These are phyloP conservation scores for Leptinotarsa undecemlineata DNA, from an alignment of 1,140 invertebrate species.

Conservation along the genomic window DNA sequence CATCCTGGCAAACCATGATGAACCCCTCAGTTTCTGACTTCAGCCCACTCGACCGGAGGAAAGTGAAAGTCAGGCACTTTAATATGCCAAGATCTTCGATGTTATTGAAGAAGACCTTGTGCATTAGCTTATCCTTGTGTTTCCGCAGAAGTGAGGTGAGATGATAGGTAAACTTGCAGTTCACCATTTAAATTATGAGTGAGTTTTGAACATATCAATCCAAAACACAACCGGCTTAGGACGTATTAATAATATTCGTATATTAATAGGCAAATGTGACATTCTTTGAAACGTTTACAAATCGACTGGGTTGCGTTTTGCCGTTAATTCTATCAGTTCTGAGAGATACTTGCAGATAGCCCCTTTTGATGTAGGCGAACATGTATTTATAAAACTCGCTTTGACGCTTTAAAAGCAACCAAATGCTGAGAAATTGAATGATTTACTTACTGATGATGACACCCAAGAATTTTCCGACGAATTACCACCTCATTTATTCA, in stretches of 20 bases:
- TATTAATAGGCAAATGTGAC: background rate
- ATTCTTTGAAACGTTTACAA: background rate
- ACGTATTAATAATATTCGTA: background rate
- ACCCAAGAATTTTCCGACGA: constrained; percentile 16
- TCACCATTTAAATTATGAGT: too few species aligned
- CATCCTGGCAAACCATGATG: too few species aligned
- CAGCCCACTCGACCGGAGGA: too few species aligned
- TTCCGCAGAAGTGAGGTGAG: too few species aligned
- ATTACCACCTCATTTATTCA: constrained; percentile 24
- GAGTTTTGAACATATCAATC: too few species aligned
- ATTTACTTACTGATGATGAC: constrained; percentile 22
- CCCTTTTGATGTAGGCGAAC: constrained; percentile 32
- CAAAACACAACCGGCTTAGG: too few species aligned
- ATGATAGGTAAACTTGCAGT: too few species aligned
- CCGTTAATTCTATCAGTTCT: constrained; percentile 21
- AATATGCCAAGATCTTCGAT: too few species aligned
- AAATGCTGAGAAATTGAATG: constrained; percentile 29
- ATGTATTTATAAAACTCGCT: constrained; percentile 35
- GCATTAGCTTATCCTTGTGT: too few species aligned
- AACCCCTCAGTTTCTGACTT: too few species aligned
- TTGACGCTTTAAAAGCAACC: constrained; percentile 12
- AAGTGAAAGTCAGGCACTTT: too few species aligned
- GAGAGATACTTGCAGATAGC: constrained; percentile 40
- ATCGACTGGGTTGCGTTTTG: constrained; percentile 2
- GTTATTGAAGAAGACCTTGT: too few species aligned